phyloP scores from a whole-genome alignment of 2,113 vertebrate species.

The Hippopotamus amphibius region DNA sequence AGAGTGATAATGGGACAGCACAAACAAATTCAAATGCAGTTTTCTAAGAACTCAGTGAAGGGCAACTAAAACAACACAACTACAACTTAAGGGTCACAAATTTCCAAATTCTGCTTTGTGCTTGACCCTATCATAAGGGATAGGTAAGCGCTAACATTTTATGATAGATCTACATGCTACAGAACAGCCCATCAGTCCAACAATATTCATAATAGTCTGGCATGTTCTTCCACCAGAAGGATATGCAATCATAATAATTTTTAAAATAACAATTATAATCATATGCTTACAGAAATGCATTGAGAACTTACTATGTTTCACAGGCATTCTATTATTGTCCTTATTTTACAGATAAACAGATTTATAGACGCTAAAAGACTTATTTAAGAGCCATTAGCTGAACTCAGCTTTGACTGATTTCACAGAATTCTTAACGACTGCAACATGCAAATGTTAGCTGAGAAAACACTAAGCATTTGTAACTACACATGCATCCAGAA shows the following conservation, averaged over 20 bases:
- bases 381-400: background rate
- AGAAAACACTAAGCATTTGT: background rate
- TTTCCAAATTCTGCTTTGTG: background rate
- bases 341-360: slow-evolving; percentile 15
- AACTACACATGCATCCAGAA: background rate
- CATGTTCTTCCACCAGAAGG: background rate
- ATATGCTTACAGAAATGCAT: background rate
- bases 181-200: background rate
- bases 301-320: background rate
- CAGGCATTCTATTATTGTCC: background rate
- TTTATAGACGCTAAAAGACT: background rate
- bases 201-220: background rate
- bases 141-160: background rate
- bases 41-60: background rate
- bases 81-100: background rate
- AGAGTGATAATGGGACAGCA: background rate
- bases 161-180: background rate
- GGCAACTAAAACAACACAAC: background rate
- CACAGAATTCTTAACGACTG: background rate
- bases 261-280: background rate
- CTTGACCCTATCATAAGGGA: background rate
- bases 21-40: slow-evolving; percentile 2
- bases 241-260: background rate
- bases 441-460: background rate
- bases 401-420: background rate